Percentiles rank a stretch among this genome's conserved stretches.
phyloP scores from a whole-genome alignment of 2,888 invertebrate species.

The Tetranychus piercei region DNA sequence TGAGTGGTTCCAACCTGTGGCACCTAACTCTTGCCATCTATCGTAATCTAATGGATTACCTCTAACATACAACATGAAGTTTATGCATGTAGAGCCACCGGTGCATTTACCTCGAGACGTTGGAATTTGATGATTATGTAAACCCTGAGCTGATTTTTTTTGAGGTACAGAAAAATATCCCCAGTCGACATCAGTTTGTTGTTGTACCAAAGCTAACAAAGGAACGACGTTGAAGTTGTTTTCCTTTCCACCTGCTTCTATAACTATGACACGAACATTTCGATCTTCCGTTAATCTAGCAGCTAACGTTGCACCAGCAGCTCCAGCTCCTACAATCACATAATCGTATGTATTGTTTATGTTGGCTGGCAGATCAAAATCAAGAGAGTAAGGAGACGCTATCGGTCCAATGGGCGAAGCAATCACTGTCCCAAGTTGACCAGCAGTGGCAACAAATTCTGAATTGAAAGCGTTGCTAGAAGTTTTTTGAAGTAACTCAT shows the following conservation, averaged over 20 bases:
- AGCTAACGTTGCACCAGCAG: slow-evolving; percentile 66
- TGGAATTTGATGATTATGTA: slow-evolving; percentile 20
- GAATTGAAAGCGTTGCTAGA: too few relatives aligned
- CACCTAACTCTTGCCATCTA: slow-evolving; percentile 65
- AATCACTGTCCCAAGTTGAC: too few relatives aligned
- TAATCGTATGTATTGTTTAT: neutral
- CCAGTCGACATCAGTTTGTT: neutral
- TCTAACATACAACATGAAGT: slow-evolving; percentile 87
- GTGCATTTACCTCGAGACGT: slow-evolving; percentile 35
- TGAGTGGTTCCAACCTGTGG: slow-evolving; percentile 68
- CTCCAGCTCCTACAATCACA: slow-evolving; percentile 51
- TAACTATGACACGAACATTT: slow-evolving; percentile 26
- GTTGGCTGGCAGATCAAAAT: too few relatives aligned
- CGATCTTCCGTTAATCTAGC: slow-evolving; percentile 42
- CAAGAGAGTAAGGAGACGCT: too few relatives aligned
- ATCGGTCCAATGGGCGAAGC: too few relatives aligned
- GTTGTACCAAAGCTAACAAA: neutral
- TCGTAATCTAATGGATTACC: slow-evolving; percentile 72
- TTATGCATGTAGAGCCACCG: slow-evolving; percentile 78
- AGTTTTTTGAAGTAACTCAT: too few relatives aligned
- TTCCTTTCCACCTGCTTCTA: slow-evolving; percentile 29
- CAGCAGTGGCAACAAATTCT: too few relatives aligned
- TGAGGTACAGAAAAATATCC: neutral
- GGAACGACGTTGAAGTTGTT: slow-evolving; percentile 28
- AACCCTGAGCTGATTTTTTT: neutral